Conservation (phyloP, 2,888 invertebrate genomes). For the Allygus modestus region DNA sequence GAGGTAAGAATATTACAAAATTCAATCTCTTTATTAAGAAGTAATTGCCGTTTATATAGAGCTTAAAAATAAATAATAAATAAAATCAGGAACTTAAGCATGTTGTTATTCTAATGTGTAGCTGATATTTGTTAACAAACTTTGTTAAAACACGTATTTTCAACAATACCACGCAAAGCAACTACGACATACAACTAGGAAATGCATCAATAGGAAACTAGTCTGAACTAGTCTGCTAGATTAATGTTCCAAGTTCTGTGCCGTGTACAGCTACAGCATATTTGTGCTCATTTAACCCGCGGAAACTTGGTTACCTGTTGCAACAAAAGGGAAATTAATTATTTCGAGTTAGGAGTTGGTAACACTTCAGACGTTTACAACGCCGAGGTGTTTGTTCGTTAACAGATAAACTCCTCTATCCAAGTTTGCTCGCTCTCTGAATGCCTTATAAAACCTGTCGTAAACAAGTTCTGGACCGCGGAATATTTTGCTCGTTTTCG, state of each 20-base stretch:
- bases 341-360: conserved; percentile 44
- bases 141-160: no score
- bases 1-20: no score
- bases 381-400: conserved; percentile 30
- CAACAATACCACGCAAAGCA: no score
- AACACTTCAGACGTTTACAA: conserved; percentile 46
- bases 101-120: no score
- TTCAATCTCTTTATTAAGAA: no score
- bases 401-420: conserved; percentile 32
- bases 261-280: conserved; percentile 11
- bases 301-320: conserved; percentile 25
- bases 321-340: conserved; percentile 51
- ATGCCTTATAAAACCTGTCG: not conserved
- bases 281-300: conserved; percentile 26
- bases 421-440: conserved; percentile 11
- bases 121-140: no score
- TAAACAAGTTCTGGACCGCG: conserved; percentile 1
- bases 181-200: no score
- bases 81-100: no score
- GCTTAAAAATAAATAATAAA: no score
- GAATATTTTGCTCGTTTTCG: conserved; percentile 12
- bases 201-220: no score
- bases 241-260: not conserved
- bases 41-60: no score
- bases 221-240: not conserved